phyloP scores from a whole-genome alignment of 2,797 vertebrate genomes.

The Sebastes melanostomus region DNA sequence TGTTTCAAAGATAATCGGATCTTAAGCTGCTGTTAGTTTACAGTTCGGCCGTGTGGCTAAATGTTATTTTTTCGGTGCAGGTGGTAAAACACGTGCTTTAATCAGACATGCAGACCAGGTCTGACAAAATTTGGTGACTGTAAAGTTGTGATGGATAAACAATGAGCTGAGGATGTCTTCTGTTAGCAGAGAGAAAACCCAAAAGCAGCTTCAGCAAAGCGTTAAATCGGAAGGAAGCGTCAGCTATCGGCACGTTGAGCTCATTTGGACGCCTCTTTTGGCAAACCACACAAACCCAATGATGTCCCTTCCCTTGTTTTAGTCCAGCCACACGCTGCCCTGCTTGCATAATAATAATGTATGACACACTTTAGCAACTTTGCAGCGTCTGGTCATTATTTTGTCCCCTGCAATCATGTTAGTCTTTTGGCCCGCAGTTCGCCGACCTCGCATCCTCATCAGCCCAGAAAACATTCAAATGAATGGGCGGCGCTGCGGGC shows the following conservation, averaged over 20 bases:
- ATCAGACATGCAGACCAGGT: too few species aligned
- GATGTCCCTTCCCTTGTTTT: not conserved
- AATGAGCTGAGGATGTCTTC: not conserved
- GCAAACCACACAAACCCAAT: not conserved
- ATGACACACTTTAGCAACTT: conserved; percentile 49
- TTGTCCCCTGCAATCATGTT: conserved; percentile 42
- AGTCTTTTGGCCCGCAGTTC: not conserved
- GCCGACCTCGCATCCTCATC: conserved; percentile 38
- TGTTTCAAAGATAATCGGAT: too few species aligned
- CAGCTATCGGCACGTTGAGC: not conserved
- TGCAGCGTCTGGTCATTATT: conserved; percentile 50
- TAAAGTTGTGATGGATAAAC: not conserved
- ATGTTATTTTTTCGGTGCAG: too few species aligned
- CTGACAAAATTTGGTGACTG: too few species aligned
- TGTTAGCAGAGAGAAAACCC: not conserved
- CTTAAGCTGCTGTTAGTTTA: too few species aligned
- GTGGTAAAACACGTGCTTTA: too few species aligned
- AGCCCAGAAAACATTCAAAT: conserved; percentile 44
- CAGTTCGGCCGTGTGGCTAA: too few species aligned
- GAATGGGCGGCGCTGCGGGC: conserved; percentile 35
- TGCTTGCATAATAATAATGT: conserved; percentile 22
- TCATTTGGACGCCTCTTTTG: not conserved
- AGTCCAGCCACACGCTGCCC: not conserved
- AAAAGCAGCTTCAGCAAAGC: not conserved
- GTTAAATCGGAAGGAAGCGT: not conserved